Base-by-base conservation (phyloP, 1,140 invertebrate species). In the Zaprionus taronus region DNA sequence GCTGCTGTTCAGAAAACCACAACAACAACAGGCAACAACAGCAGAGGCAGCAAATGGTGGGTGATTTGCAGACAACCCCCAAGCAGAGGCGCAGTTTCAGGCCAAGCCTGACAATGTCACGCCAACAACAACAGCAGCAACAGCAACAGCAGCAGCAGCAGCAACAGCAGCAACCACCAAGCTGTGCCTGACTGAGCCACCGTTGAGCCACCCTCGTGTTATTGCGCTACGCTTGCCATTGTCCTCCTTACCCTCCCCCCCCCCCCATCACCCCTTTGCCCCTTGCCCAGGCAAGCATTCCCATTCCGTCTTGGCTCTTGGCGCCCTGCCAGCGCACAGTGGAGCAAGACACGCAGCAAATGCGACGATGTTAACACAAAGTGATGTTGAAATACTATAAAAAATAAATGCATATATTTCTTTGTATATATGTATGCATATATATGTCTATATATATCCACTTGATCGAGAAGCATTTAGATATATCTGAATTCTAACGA, bases 191-290 rank as follows among this genome's bases (percentile, higher is more conserved):
- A 38, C 22, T 73, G 74, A 89, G 85, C 84, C 83, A 89, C 74
- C 70, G 80, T 75, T 87, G 81, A 86, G 84, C 83, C 84, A 87
- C 84, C 84, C 81, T 76, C 77, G 68, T 81, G 81, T 84, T 89
- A 81, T 84, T 89, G 79, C 79, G 73, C 81, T 84, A 84, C 70
- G 80, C 80, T 66, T 79, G 78, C 78, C 85, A 81, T 89, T 89
- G 84, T 87, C 71, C 84, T 28, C 24, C 36, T 11, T 36, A n/a
- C 51, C 49, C 47, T 28, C 12, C 26, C 44, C 5, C 26, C 12
- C 56, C 6, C 0, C 17, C 24, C 41, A n/a, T n/a, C n/a, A n/a
- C 22, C n/a, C 20, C n/a, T 36, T 22, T 36, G 28, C 34, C 9
- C 26, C 57, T 56, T 51, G 34, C 44, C 22, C 62, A 41, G 22